phyloP scores from a whole-genome alignment of 2,888 invertebrate species.

The Philaethria dido region DNA sequence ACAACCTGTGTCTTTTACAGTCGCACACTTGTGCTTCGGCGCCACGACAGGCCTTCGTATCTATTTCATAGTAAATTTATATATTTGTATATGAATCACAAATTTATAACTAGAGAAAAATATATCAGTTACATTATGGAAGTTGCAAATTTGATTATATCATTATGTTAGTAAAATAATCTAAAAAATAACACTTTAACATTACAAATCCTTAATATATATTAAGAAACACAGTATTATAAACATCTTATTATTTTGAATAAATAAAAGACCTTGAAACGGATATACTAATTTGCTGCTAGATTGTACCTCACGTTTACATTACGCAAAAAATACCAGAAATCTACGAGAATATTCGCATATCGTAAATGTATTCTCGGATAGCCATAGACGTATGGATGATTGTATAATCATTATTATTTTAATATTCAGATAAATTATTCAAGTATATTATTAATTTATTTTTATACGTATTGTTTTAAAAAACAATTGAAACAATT shows the following conservation, averaged over 20 bases:
- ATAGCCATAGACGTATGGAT: neutral
- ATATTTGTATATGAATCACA: no score
- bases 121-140: no score
- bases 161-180: no score
- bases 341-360: slow-evolving; percentile 4
- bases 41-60: no score
- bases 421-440: neutral
- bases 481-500: no score
- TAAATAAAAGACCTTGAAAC: slow-evolving; percentile 24
- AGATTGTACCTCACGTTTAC: slow-evolving; percentile 9
- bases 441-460: neutral
- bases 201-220: neutral
- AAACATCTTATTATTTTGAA: slow-evolving; percentile 11
- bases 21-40: no score
- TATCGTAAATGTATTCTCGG: neutral
- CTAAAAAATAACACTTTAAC: no score
- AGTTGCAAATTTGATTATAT: neutral
- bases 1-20: no score
- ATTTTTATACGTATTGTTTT: no score
- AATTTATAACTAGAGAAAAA: no score
- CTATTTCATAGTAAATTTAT: no score
- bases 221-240: slow-evolving; percentile 1
- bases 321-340: slow-evolving; percentile 13
- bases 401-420: neutral
- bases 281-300: slow-evolving; percentile 13